These are phyloP conservation scores for Harpalus rufipes DNA, from an alignment of 2,888 invertebrate genomes.

Conservation along the genomic window DNA sequence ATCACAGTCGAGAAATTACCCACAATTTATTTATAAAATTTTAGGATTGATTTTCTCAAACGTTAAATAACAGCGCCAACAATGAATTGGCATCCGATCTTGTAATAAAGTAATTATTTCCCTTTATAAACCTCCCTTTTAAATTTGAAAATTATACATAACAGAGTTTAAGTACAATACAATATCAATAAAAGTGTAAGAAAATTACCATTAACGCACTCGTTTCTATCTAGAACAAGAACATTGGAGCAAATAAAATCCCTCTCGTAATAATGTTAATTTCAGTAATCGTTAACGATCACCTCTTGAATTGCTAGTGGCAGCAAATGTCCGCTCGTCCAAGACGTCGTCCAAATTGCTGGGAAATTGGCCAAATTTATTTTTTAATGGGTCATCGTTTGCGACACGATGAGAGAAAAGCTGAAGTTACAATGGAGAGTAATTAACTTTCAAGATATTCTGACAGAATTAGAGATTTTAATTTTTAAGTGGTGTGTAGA, in stretches of 20 bases:
- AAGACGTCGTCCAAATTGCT: slow-evolving; percentile 36
- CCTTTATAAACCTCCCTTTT: too few relatives aligned
- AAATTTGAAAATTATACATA: too few relatives aligned
- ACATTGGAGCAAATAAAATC: slow-evolving; percentile 11
- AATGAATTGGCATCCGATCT: too few relatives aligned
- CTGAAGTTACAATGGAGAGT: not conserved
- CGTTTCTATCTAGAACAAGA: not conserved
- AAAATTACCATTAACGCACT: slow-evolving; percentile 26
- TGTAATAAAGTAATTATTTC: too few relatives aligned
- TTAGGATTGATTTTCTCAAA: too few relatives aligned
- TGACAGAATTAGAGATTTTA: not conserved
- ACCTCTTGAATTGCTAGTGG: slow-evolving; percentile 3
- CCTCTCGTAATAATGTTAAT: slow-evolving; percentile 39
- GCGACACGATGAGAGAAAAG: slow-evolving; percentile 5
- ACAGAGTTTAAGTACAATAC: not conserved
- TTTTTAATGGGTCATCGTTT: slow-evolving; percentile 60
- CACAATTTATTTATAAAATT: too few relatives aligned
- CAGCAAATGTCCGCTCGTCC: slow-evolving; percentile 7
- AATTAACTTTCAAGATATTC: not conserved
- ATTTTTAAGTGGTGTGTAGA: not conserved
- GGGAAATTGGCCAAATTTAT: slow-evolving; percentile 62
- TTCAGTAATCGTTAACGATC: slow-evolving; percentile 41
- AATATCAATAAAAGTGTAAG: slow-evolving; percentile 14
- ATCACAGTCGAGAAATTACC: too few relatives aligned
- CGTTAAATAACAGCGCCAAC: too few relatives aligned